phyloP scores from a whole-genome alignment of 2,797 vertebrate genomes.

The Iguana delicatissima region DNA sequence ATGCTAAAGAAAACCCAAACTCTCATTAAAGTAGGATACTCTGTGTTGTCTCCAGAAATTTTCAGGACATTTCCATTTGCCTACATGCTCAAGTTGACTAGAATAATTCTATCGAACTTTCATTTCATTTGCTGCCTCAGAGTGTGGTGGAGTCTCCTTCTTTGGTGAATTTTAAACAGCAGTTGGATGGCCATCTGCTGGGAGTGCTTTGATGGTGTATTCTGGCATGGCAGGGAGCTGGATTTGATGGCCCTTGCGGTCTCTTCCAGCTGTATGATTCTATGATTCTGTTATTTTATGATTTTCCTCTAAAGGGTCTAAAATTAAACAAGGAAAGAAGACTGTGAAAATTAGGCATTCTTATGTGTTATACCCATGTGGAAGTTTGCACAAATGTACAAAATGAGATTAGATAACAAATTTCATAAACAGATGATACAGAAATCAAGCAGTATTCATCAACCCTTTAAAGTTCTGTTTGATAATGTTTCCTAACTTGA shows the following conservation, averaged over 20 bases:
- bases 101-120: background rate
- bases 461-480: background rate
- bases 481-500: too few relatives aligned
- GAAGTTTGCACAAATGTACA: background rate
- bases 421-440: background rate
- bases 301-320: background rate
- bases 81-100: background rate
- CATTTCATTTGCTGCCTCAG: background rate
- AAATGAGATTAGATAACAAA: background rate
- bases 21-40: too few relatives aligned
- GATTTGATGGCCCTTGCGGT: too few relatives aligned
- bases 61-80: background rate
- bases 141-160: too few relatives aligned
- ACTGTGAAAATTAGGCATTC: background rate
- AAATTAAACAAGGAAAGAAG: background rate
- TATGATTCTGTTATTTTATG: too few relatives aligned
- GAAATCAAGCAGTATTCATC: background rate
- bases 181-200: too few relatives aligned
- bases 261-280: too few relatives aligned
- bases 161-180: too few relatives aligned
- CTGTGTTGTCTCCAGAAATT: background rate
- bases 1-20: too few relatives aligned
- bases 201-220: too few relatives aligned
- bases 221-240: too few relatives aligned
- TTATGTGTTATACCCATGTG: background rate